phyloP scores from a whole-genome alignment of 2,888 invertebrate genomes.

The Ischnura elegans region DNA sequence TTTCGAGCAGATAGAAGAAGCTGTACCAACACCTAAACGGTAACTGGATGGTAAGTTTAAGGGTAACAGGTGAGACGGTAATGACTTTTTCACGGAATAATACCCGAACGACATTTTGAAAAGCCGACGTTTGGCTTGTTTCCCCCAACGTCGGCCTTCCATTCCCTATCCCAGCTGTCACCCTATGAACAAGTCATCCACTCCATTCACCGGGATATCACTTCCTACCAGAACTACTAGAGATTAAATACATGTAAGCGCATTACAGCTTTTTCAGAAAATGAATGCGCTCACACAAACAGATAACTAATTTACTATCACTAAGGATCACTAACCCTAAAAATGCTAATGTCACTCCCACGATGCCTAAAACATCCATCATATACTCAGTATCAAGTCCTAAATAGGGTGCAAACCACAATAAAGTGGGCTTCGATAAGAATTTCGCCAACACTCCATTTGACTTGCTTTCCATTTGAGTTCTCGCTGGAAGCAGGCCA shows the following conservation, averaged over 20 bases:
- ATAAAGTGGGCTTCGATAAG: slow-evolving; percentile 83
- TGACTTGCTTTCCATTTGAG: slow-evolving; percentile 77
- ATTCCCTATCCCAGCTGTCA: no score
- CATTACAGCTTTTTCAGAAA: neutral
- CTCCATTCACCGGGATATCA: no score
- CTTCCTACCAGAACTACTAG: neutral
- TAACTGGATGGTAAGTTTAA: no score
- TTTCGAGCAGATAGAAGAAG: no score
- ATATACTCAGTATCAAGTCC: slow-evolving; percentile 84
- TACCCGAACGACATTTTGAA: no score
- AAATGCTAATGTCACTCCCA: slow-evolving; percentile 84
- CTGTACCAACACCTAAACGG: no score
- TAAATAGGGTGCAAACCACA: slow-evolving; percentile 84
- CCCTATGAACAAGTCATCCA: no score
- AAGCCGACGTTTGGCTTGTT: no score
- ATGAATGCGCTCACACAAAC: neutral
- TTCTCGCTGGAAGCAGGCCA: slow-evolving; percentile 85
- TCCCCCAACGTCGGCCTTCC: no score
- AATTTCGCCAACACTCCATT: slow-evolving; percentile 80
- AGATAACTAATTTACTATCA: neutral
- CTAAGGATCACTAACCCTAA: slow-evolving; percentile 79
- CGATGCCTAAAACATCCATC: slow-evolving; percentile 84
- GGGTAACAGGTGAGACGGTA: no score
- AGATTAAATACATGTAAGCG: neutral
- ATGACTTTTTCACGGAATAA: no score